These are phyloP conservation scores for Avahi laniger DNA, from an alignment of 2,797 vertebrate species.

Conservation along the genomic window DNA sequence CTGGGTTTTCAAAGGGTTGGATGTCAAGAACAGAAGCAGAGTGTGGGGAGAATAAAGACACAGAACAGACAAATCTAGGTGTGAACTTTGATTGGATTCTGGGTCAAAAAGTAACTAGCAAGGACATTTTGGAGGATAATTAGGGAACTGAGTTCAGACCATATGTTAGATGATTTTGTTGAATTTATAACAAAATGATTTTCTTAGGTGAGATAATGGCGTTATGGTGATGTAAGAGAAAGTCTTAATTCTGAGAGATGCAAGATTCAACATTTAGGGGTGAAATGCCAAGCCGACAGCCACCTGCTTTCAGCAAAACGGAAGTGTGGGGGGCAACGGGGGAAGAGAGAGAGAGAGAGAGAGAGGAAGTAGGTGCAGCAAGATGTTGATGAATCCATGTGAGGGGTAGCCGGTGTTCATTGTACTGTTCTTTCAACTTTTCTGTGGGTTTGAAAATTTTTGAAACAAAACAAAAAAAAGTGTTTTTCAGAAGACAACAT, in stretches of 20 bases:
- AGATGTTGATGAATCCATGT: neutral
- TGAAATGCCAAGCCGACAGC: neutral
- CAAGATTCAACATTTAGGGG: neutral
- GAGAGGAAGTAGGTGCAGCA: constrained; percentile 20
- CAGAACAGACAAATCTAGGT: neutral
- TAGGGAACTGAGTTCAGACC: neutral
- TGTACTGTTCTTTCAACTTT: neutral
- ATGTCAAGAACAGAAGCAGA: neutral
- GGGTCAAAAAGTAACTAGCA: neutral
- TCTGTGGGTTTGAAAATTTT: constrained; percentile 16
- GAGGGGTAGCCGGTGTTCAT: neutral
- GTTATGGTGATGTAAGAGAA: neutral
- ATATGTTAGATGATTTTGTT: neutral
- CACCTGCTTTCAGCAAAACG: neutral
- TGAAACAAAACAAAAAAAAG: neutral
- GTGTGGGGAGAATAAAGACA: neutral
- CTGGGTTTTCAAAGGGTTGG: neutral
- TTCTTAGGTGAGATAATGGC: neutral
- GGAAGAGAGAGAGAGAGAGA: neutral
- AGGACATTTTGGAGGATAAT: neutral
- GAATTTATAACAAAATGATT: neutral
- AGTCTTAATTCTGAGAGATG: neutral
- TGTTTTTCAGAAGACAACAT: neutral
- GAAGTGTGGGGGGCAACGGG: neutral
- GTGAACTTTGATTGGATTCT: neutral